Evolutionary conservation across 2,888 invertebrate genomes (phyloP), one percentile per base, ranked within the genome.

Genomic region (Abscondita cerata): DNA sequence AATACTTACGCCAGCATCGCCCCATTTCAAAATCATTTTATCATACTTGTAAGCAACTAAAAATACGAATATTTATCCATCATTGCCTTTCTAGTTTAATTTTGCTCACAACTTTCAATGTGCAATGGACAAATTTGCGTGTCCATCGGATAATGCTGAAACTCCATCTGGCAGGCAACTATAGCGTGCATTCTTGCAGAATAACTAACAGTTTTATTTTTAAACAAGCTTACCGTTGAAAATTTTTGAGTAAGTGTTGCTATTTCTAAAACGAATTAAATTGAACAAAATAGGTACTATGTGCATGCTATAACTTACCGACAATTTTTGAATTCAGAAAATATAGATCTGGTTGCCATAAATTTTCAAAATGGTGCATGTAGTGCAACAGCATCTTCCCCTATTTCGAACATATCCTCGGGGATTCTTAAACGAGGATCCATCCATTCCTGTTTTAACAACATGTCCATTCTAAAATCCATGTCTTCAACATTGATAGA

Each of bases 381-480:
- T 36, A 93, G 78, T 0, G 91, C 91, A 20, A 92, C 89, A 72
- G 90, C 91, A 74, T 92, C 92, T 67, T 92, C 91, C 0, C 89
- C 89, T 69, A 89, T 89, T 75, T 91, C 91, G 70, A 93, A 92
- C 65, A 93, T 88, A 71, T 91, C 89, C 64, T 89, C 87, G 0
- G 92, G 89, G 66, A 92, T 84, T 73, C 88, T 87, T 52, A 93
- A 81, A 50, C 92, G 84, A n/a, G 88, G 86, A 76, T 93, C 92
- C 41, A 85, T 84, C 93, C 93, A 93, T 38, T 89, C 88, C 75
- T 92, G 92, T 72, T 90, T 86, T 68, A 93, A 85, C 79, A 92
- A 91, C 90, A 93, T 91, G 75, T 93, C 93, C 81, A 93, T 90
- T 80, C 93, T 92, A 81, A 93, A 92, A 80, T 93, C 93, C 93